Percentiles rank a stretch among this genome's conserved stretches.
These are phyloP conservation scores for Priocnemis perturbator DNA, from an alignment of 2,888 invertebrate species.

Conservation along the genomic window DNA sequence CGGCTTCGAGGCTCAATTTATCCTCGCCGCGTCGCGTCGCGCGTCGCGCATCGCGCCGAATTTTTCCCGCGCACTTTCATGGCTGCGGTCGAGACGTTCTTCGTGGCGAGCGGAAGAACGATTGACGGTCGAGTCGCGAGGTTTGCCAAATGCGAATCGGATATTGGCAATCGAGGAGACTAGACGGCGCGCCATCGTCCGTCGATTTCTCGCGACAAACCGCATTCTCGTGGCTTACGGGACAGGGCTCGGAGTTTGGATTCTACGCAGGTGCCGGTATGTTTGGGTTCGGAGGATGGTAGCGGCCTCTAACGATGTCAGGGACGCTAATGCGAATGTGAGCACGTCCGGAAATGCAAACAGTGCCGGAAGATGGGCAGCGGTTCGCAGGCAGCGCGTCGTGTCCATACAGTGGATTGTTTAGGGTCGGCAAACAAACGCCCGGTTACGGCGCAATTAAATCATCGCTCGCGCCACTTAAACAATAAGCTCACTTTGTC, in stretches of 20 bases:
- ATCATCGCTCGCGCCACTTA: constrained; percentile 42
- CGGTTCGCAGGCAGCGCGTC: constrained; percentile 11
- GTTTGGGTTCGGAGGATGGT: constrained; percentile 40
- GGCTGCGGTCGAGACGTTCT: constrained; percentile 5
- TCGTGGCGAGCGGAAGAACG: too few relatives aligned
- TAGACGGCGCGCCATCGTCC: too few relatives aligned
- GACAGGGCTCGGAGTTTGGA: too few relatives aligned
- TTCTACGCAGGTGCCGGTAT: too few relatives aligned
- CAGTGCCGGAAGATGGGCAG: constrained; percentile 33
- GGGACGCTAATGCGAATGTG: constrained; percentile 42
- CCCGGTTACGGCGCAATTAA: constrained; percentile 45
- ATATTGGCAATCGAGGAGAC: too few relatives aligned
- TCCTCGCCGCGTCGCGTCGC: too few relatives aligned
- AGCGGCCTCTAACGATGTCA: constrained; percentile 22
- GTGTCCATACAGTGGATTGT: constrained; percentile 41
- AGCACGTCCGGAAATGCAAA: constrained; percentile 33
- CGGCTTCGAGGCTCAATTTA: too few relatives aligned
- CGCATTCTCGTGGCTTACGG: too few relatives aligned
- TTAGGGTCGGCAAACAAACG: constrained; percentile 46
- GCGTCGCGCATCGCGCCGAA: too few relatives aligned
- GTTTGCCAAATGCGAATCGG: too few relatives aligned
- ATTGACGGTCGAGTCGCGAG: too few relatives aligned
- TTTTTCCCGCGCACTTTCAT: neutral
- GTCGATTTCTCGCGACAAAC: too few relatives aligned
- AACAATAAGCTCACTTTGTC: constrained; percentile 6